Evolutionary conservation across 2,113 vertebrate genomes (phyloP).

Genomic region (Tachuris rubrigastra): DNA sequence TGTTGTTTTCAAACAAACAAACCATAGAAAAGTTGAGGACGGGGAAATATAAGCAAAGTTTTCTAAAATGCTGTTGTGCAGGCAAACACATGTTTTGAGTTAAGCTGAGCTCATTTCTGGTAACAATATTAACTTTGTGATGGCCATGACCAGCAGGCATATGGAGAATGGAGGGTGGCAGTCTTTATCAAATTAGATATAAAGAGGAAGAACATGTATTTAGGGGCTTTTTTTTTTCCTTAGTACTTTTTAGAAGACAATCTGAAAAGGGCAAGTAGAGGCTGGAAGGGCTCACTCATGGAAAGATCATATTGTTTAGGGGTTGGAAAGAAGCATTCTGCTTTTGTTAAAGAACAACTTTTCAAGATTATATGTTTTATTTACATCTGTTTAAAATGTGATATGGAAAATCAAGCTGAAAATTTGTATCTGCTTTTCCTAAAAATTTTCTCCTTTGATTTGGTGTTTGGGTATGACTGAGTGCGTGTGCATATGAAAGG

Average conservation of each 20-base stretch:
- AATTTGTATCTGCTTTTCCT: background rate
- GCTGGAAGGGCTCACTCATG: background rate
- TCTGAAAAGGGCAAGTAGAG: background rate
- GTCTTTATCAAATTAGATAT: constrained; percentile 36
- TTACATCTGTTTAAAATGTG: background rate
- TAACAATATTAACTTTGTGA: constrained; percentile 44
- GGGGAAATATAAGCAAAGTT: background rate
- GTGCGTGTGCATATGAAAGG: background rate
- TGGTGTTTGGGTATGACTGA: background rate
- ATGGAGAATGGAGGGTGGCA: background rate
- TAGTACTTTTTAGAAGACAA: background rate
- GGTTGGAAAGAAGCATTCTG: background rate
- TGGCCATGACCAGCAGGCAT: constrained; percentile 12
- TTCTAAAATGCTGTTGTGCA: background rate
- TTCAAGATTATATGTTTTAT: background rate
- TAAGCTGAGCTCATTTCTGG: constrained; percentile 48
- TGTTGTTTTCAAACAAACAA: constrained; percentile 42
- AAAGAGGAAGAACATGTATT: background rate
- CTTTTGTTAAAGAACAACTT: background rate
- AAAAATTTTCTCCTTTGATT: background rate
- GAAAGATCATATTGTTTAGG: background rate
- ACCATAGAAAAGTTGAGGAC: background rate
- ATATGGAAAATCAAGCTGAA: background rate
- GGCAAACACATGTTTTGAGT: constrained; percentile 40
- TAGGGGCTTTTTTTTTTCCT: background rate